Evolutionary conservation across 2,113 vertebrate genomes (phyloP).

Genomic region (Tupaia chinensis): DNA sequence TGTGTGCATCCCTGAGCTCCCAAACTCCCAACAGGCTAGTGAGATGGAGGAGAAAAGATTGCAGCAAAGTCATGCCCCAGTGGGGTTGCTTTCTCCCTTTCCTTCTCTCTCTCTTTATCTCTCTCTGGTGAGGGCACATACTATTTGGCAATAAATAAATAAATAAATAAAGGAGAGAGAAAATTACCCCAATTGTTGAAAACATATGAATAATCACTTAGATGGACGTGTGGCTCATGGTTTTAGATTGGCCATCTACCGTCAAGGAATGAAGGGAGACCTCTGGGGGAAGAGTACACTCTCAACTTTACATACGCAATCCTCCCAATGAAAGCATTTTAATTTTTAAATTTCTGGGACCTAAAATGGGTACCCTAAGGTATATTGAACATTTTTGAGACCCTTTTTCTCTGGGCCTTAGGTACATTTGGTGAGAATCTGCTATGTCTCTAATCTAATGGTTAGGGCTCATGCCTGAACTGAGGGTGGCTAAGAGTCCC

Average conservation of each 20-base stretch:
- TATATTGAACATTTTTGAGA: not conserved
- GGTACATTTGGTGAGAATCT: not conserved
- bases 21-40: too few relatives aligned
- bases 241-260: not conserved
- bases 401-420: not conserved
- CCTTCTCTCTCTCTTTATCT: too few relatives aligned
- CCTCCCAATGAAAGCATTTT: not conserved
- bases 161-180: not conserved
- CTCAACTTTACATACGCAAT: not conserved
- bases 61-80: too few relatives aligned
- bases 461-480: not conserved
- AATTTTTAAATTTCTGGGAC: not conserved
- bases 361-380: not conserved
- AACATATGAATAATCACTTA: not conserved
- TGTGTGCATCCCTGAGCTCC: too few relatives aligned
- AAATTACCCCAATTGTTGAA: not conserved
- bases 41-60: too few relatives aligned
- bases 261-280: not conserved
- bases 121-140: too few relatives aligned
- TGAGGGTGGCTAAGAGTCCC: not conserved
- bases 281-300: not conserved
- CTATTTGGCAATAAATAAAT: too few relatives aligned
- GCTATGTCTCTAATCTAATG: not conserved
- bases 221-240: not conserved
- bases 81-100: too few relatives aligned